Conservation (phyloP, 2,797 vertebrate genomes). For the Rhadinocentrus ornatus region DNA sequence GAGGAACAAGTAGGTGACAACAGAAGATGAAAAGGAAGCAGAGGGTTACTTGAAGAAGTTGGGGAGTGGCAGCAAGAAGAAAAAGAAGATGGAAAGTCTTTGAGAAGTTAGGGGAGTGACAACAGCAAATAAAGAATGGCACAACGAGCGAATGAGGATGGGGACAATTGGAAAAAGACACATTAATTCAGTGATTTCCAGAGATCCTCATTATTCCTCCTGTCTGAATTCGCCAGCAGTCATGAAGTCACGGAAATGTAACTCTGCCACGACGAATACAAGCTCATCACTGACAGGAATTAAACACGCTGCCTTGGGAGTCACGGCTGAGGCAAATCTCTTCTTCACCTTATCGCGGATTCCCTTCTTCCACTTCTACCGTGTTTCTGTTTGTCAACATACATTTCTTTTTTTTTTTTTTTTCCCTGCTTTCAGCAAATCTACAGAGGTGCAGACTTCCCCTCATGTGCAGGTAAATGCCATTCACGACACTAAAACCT, state of each 20-base stretch:
- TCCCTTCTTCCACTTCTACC: conserved; percentile 27
- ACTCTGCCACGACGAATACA: conserved; percentile 74
- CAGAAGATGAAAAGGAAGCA: conserved; percentile 57
- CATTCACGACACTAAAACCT: conserved; percentile 42
- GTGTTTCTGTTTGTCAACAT: conserved; percentile 35
- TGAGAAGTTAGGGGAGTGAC: conserved; percentile 45
- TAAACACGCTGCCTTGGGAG: conserved; percentile 51
- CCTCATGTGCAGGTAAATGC: conserved; percentile 51
- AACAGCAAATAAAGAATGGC: conserved; percentile 56
- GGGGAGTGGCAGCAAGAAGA: conserved; percentile 40
- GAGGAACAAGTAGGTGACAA: conserved; percentile 62
- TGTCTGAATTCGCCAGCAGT: conserved; percentile 66
- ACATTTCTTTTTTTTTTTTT: background rate
- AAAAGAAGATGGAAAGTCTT: conserved; percentile 39
- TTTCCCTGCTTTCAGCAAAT: conserved; percentile 18
- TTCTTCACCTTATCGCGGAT: conserved; percentile 17
- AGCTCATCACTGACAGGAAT: conserved; percentile 66
- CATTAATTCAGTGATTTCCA: conserved; percentile 65
- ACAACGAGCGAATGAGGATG: conserved; percentile 49
- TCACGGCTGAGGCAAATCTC: conserved; percentile 46
- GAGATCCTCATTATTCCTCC: conserved; percentile 64
- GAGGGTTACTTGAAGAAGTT: conserved; percentile 44
- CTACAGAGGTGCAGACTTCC: conserved; percentile 8
- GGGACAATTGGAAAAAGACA: conserved; percentile 48
- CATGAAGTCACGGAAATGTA: conserved; percentile 77